phyloP scores from a whole-genome alignment of 2,797 vertebrate species.

The Thunnus albacares region DNA sequence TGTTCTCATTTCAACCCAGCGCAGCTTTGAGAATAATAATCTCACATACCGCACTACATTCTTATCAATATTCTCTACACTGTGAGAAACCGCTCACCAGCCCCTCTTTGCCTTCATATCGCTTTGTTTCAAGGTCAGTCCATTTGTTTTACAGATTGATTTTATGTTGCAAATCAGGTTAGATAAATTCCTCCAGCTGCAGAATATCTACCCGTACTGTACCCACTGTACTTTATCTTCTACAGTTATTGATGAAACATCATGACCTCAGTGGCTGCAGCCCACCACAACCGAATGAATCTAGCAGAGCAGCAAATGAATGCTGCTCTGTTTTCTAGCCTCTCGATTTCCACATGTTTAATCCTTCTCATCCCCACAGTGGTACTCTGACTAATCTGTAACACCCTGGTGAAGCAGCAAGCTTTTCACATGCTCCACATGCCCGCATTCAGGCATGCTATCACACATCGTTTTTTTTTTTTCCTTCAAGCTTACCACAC shows the following conservation, averaged over 20 bases:
- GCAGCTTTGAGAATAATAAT: constrained; percentile 36
- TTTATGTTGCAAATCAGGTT: constrained; percentile 67
- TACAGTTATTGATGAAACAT: constrained; percentile 71
- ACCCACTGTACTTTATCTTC: constrained; percentile 70
- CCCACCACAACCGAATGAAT: constrained; percentile 51
- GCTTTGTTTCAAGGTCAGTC: constrained; percentile 73
- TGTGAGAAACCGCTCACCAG: constrained; percentile 51
- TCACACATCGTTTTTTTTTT: constrained; percentile 25
- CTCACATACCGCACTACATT: constrained; percentile 14
- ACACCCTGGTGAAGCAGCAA: constrained; percentile 51
- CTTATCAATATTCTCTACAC: constrained; percentile 60
- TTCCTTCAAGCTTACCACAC: constrained; percentile 20
- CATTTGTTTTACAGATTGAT: constrained; percentile 76
- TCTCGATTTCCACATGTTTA: constrained; percentile 65
- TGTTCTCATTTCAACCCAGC: constrained; percentile 24
- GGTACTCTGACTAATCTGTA: constrained; percentile 59
- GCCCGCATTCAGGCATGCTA: constrained; percentile 40
- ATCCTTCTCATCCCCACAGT: constrained; percentile 63
- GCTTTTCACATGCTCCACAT: constrained; percentile 57
- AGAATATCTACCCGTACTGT: constrained; percentile 54
- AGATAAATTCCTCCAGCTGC: constrained; percentile 60
- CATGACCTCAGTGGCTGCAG: constrained; percentile 62
- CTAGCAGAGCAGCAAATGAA: constrained; percentile 57
- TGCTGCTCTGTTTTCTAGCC: constrained; percentile 55
- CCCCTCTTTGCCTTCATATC: constrained; percentile 52